A percentile compares a stretch with the other conserved stretches of the same genome.
Conservation (phyloP, 1,140 invertebrate genomes). For the Lordiphosa collinella region DNA sequence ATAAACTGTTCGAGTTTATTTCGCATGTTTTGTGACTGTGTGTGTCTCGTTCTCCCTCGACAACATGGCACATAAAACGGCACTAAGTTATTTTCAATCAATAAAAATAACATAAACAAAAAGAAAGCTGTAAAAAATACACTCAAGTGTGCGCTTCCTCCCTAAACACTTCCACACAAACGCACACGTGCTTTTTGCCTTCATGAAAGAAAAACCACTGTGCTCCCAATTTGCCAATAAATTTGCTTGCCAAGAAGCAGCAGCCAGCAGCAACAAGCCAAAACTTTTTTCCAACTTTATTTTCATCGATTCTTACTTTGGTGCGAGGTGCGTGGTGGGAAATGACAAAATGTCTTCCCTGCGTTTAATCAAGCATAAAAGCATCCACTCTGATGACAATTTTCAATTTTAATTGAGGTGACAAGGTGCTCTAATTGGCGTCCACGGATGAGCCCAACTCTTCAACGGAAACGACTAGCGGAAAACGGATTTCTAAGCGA, state of each 20-base stretch:
- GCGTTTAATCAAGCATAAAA: constrained; percentile 57
- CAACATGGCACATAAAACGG: constrained; percentile 55
- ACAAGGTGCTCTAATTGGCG: constrained; percentile 36
- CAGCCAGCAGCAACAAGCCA: no score
- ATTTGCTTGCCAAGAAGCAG: constrained; percentile 63
- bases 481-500: constrained; percentile 71
- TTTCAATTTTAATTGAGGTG: constrained; percentile 53
- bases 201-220: constrained; percentile 4
- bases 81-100: constrained; percentile 77
- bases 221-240: constrained; percentile 77
- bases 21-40: constrained; percentile 11
- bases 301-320: background rate
- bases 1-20: constrained; percentile 67
- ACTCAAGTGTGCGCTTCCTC: constrained; percentile 42
- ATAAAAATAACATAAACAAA: constrained; percentile 77
- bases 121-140: constrained; percentile 71
- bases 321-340: constrained; percentile 16
- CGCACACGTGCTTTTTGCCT: constrained; percentile 3
- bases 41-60: constrained; percentile 1
- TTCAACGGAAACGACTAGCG: constrained; percentile 52
- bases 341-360: constrained; percentile 35
- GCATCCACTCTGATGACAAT: constrained; percentile 40
- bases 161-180: background rate
- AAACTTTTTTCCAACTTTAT: constrained; percentile 18
- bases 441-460: constrained; percentile 1